A percentile compares a stretch with the other conserved stretches of the same genome.
Conservation (phyloP, 1,140 invertebrate species). For the Whitmania pigra region DNA sequence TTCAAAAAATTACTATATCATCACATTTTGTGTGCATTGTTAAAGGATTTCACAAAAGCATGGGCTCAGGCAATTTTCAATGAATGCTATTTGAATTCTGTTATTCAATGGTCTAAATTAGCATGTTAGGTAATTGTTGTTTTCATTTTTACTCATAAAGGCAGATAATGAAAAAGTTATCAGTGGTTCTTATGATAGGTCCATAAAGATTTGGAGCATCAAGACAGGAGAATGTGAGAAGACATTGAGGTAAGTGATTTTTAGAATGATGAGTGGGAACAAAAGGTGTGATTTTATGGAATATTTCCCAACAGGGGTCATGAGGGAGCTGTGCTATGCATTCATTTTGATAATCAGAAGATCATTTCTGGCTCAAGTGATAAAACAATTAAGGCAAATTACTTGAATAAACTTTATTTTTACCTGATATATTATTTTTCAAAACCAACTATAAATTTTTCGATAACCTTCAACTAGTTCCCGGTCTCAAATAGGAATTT, state of each 20-base stretch:
- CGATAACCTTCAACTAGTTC: not conserved
- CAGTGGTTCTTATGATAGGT: conserved; percentile 46
- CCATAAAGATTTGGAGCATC: conserved; percentile 46
- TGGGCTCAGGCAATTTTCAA: too few species aligned
- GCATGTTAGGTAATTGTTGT: not conserved
- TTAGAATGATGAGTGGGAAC: too few species aligned
- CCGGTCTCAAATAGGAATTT: not conserved
- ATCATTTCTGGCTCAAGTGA: conserved; percentile 49
- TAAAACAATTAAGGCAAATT: conserved; percentile 46
- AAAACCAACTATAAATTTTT: too few species aligned
- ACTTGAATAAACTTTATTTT: too few species aligned
- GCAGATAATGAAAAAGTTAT: conserved; percentile 46
- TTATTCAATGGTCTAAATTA: not conserved
- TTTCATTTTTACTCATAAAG: conserved; percentile 28
- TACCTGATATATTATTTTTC: too few species aligned
- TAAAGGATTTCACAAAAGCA: too few species aligned
- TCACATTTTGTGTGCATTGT: too few species aligned
- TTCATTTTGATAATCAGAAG: conserved; percentile 46
- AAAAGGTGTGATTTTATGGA: too few species aligned
- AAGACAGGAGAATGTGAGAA: conserved; percentile 40
- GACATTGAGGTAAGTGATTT: conserved; percentile 38
- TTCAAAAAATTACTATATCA: too few species aligned
- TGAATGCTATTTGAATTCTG: too few species aligned
- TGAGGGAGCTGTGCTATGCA: conserved; percentile 45
- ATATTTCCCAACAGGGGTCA: conserved; percentile 40